Evolutionary conservation across 2,113 vertebrate species (phyloP), one percentile per base, ranked within the genome.

Genomic region (Chionis minor): DNA sequence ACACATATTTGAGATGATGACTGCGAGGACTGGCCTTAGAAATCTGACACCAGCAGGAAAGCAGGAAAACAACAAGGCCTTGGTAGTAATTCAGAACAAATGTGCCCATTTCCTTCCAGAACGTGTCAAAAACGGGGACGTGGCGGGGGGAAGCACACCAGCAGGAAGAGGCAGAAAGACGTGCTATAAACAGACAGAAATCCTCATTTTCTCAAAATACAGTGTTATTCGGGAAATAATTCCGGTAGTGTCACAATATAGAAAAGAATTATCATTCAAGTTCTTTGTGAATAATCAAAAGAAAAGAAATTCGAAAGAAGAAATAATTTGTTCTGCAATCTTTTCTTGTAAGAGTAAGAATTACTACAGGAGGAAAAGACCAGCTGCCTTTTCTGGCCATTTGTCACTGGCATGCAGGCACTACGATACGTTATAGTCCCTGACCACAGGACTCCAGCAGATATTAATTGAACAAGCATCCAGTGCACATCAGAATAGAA

Each of bases 81-180:
- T 42, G 32, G 44, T 7, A 30, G 45, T 30, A 52, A 82, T 47
- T 66, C 47, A 82, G 55, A 82, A 23, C 56, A 75, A n/a, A 47
- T 1, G 24, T 22, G 21, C 16, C 44, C 30, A 33, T 51, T 88
- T 84, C 63, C n/a, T 80, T 40, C 35, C 0, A 7, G 56, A 55
- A 30, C 19, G 26, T 7, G 28, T 66, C n/a, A 27, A 45, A 52
- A 66, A 44, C 12, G 6, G 11, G 10, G 11, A 38, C 38, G 18
- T 16, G 9, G 40, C 0, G 12, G 14, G 20, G 24, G 2, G 14
- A 10, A 28, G 20, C 3, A 6, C 22, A 49, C 23, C 12, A 12
- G 38, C 40, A 51, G 65, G 51, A 91, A 67, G 45, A 59, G 45
- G 33, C 18, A 77, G 42, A 65, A 85, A 79, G 33, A 22, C 30